Conservation (phyloP, 2,888 invertebrate genomes). For the Caenorhabditis plicata region DNA sequence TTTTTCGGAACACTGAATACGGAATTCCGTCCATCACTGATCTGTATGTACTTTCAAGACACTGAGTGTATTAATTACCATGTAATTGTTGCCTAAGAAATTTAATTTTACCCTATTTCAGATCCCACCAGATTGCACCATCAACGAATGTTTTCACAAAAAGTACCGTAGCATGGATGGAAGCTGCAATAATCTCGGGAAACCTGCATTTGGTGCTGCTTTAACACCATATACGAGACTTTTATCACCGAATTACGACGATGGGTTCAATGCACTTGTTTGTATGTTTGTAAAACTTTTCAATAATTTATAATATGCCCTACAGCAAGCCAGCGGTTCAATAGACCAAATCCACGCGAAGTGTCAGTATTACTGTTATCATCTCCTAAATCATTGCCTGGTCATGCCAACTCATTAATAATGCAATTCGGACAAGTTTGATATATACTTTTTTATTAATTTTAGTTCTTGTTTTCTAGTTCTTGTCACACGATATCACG, state of each 20-base stretch:
- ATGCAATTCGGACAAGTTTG: slow-evolving; percentile 48
- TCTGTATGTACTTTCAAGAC: too few species aligned
- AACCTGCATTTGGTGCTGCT: slow-evolving; percentile 82
- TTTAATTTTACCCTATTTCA: too few species aligned
- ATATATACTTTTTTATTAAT: neutral
- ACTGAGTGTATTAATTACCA: too few species aligned
- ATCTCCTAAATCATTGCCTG: slow-evolving; percentile 43
- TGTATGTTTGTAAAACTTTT: slow-evolving; percentile 45
- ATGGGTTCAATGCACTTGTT: slow-evolving; percentile 55
- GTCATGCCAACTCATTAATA: slow-evolving; percentile 47
- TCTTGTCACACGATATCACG: slow-evolving; percentile 62
- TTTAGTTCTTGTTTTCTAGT: slow-evolving; percentile 45
- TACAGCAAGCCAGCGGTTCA: slow-evolving; percentile 31
- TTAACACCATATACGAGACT: slow-evolving; percentile 73
- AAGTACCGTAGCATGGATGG: slow-evolving; percentile 85
- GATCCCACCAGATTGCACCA: slow-evolving; percentile 44
- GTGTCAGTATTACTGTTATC: slow-evolving; percentile 61
- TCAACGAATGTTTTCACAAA: slow-evolving; percentile 58
- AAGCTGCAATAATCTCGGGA: slow-evolving; percentile 83
- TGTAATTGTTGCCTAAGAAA: too few species aligned
- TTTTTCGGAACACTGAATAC: too few species aligned
- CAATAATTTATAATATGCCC: neutral
- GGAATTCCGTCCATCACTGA: too few species aligned
- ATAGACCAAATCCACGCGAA: slow-evolving; percentile 60
- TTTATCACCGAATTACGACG: slow-evolving; percentile 58